Percentiles rank a stretch among this genome's conserved stretches.
Evolutionary conservation across 2,797 vertebrate genomes (phyloP).

Genomic region (Rhynchotus rufescens): DNA sequence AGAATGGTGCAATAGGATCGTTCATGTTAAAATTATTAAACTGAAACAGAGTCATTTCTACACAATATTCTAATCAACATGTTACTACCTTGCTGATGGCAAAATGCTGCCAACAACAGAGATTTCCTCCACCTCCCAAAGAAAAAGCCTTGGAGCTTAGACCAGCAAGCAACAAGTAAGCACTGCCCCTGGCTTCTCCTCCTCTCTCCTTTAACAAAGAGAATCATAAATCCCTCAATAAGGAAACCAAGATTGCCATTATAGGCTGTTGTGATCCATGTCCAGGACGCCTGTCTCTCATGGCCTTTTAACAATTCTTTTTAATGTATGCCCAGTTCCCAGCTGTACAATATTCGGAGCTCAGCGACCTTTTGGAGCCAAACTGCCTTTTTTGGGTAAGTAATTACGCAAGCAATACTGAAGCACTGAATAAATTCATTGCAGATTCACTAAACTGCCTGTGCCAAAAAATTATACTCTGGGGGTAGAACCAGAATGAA

Average conservation of each 20-base stretch:
- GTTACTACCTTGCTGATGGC: not conserved
- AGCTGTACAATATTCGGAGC: not conserved
- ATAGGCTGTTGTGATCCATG: not conserved
- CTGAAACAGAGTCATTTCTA: not conserved
- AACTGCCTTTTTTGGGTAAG: not conserved
- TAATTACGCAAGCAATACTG: not conserved
- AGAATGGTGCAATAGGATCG: not conserved
- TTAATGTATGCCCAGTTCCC: not conserved
- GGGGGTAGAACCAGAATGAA: not conserved
- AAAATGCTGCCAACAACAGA: not conserved
- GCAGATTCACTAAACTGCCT: not conserved
- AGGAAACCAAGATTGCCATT: not conserved
- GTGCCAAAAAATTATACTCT: not conserved
- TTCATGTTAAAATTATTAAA: not conserved
- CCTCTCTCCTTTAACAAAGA: not conserved
- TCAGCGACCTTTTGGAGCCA: slow-evolving; percentile 9
- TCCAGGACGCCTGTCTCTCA: not conserved
- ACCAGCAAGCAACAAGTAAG: not conserved
- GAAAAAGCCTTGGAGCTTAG: not conserved
- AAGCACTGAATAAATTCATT: not conserved
- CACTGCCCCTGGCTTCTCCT: accelerated
- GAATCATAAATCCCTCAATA: not conserved
- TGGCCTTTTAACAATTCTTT: not conserved
- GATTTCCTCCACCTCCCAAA: not conserved
- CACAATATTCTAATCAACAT: not conserved